A percentile compares a stretch with the other conserved stretches of the same genome.
phyloP scores from a whole-genome alignment of 2,797 vertebrate genomes.

The Intellagama lesueurii region DNA sequence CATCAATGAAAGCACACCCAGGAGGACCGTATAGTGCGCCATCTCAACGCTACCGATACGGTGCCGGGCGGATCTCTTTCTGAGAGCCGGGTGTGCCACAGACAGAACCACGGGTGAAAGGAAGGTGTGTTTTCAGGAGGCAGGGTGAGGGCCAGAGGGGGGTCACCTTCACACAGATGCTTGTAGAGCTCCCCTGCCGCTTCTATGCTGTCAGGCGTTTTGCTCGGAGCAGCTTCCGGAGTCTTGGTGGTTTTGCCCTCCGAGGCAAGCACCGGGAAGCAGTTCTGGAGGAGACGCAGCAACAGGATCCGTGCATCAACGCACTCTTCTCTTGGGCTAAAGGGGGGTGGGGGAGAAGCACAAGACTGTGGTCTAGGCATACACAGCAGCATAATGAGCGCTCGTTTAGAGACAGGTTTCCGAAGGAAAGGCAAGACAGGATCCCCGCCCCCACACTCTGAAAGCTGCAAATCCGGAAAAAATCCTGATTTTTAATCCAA shows the following conservation, averaged over 20 bases:
- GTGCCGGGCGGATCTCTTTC: too few relatives aligned
- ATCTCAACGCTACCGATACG: too few relatives aligned
- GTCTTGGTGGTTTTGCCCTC: slow-evolving; percentile 71
- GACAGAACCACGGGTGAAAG: too few relatives aligned
- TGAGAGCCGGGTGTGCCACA: too few relatives aligned
- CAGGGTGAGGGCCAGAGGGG: neutral
- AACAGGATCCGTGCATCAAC: slow-evolving; percentile 88
- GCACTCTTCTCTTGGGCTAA: slow-evolving; percentile 85
- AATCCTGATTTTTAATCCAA: neutral
- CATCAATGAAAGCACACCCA: too few relatives aligned
- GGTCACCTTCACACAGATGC: slow-evolving; percentile 90
- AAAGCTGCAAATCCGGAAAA: neutral
- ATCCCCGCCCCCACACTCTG: too few relatives aligned
- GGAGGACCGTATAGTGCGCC: too few relatives aligned
- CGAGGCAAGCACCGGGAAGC: slow-evolving; percentile 86
- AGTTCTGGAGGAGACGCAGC: slow-evolving; percentile 94
- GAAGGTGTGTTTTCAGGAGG: neutral
- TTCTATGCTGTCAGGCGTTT: slow-evolving; percentile 67
- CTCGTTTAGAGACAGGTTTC: too few relatives aligned
- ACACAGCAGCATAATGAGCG: too few relatives aligned
- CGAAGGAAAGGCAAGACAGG: too few relatives aligned
- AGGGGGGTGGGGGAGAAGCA: slow-evolving; percentile 9
- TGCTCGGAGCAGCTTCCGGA: slow-evolving; percentile 67
- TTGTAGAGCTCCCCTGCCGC: slow-evolving; percentile 89
- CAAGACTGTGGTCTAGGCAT: neutral